These are phyloP conservation scores for Cyaniris semiargus DNA, from an alignment of 2,888 invertebrate species.

Conservation along the genomic window DNA sequence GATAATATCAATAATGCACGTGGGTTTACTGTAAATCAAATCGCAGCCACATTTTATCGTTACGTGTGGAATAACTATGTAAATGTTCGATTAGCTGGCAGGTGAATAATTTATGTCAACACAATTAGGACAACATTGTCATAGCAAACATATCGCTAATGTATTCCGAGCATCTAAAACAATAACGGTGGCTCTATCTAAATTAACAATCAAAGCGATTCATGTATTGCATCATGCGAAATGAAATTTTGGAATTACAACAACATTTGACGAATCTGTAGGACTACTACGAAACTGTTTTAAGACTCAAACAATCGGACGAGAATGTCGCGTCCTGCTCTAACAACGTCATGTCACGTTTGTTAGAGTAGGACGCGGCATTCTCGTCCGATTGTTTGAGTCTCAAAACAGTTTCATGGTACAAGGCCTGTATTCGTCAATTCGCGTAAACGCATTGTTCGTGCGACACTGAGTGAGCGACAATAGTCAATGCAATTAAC, in stretches of 20 bases:
- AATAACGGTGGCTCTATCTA: conserved; percentile 32
- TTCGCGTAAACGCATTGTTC: background rate
- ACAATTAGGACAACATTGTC: conserved; percentile 31
- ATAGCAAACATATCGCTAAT: conserved; percentile 30
- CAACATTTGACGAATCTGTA: background rate
- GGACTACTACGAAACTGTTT: no score
- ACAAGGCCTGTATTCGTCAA: no score
- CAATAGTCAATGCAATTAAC: no score
- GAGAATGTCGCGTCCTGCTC: no score
- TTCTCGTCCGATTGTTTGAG: no score
- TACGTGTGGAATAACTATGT: conserved; percentile 17
- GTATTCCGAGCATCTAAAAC: conserved; percentile 35
- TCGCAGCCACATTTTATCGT: background rate
- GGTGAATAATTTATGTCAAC: conserved; percentile 26
- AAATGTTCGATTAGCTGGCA: conserved; percentile 26
- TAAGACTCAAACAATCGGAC: no score
- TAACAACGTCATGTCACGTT: no score
- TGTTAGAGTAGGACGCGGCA: no score
- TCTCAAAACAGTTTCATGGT: no score
- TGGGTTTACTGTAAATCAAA: background rate
- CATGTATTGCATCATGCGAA: background rate
- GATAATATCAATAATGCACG: background rate
- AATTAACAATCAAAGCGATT: conserved; percentile 29
- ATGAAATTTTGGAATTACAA: background rate
- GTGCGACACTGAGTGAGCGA: background rate